phyloP scores from a whole-genome alignment of 2,797 vertebrate species.

The Sebastes matsubarae region DNA sequence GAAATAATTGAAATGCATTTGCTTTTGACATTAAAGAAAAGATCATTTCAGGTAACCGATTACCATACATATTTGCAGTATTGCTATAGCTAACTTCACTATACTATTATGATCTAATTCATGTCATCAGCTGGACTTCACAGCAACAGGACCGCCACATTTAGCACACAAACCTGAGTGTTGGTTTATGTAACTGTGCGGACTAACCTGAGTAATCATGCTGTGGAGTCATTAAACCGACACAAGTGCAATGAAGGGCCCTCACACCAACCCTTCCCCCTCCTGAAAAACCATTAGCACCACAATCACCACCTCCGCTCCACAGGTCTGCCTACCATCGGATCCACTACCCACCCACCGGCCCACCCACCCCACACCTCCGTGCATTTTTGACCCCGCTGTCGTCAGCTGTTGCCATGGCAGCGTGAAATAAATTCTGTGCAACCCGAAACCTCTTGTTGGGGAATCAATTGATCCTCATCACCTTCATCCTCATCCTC shows the following conservation, averaged over 20 bases:
- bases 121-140: slow-evolving; percentile 8
- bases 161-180: slow-evolving; percentile 36
- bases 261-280: slow-evolving; percentile 54
- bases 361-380: slow-evolving; percentile 40
- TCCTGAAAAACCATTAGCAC: slow-evolving; percentile 61
- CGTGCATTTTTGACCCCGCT: slow-evolving; percentile 46
- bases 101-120: background rate
- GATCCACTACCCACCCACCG: slow-evolving; percentile 42
- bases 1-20: background rate
- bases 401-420: slow-evolving; percentile 54
- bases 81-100: background rate
- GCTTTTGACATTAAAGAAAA: background rate
- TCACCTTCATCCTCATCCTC: background rate
- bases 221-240: slow-evolving; percentile 58
- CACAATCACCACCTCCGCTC: slow-evolving; percentile 66
- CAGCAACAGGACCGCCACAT: slow-evolving; percentile 3
- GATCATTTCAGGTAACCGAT: background rate
- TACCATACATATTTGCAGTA: background rate
- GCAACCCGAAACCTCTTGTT: background rate
- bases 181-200: slow-evolving; percentile 70
- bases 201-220: slow-evolving; percentile 72
- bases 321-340: slow-evolving; percentile 49
- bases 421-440: slow-evolving; percentile 11
- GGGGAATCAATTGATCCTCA: slow-evolving; percentile 18
- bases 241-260: slow-evolving; percentile 72